Conservation (phyloP, 2,113 vertebrate genomes). For the Chunga burmeisteri region DNA sequence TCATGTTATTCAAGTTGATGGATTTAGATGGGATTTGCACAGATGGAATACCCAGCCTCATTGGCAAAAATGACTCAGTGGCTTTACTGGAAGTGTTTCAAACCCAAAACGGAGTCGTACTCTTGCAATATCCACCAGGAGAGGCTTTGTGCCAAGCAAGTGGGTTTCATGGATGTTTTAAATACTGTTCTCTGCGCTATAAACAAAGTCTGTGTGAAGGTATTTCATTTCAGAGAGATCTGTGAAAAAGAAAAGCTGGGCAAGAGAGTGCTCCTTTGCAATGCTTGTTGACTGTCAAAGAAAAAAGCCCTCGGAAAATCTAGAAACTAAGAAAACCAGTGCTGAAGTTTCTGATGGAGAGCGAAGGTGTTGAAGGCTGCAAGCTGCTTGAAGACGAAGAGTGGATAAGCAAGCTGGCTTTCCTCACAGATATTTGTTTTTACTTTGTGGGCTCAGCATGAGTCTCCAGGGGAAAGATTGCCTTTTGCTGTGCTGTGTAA, state of each 20-base stretch:
- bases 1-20: background rate
- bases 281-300: background rate
- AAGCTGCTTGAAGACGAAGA: background rate
- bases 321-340: background rate
- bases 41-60: background rate
- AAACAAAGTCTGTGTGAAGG: background rate
- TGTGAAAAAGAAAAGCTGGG: background rate
- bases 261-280: background rate
- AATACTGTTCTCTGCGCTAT: background rate
- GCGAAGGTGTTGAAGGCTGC: background rate
- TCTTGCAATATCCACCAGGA: background rate
- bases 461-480: background rate
- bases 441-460: background rate
- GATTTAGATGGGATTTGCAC: slow-evolving; percentile 17
- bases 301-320: background rate
- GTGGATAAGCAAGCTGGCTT: background rate
- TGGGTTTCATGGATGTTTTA: background rate
- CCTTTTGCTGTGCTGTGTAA: background rate
- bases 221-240: background rate
- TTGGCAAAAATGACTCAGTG: background rate
- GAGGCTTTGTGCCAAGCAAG: background rate
- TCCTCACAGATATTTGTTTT: background rate
- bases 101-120: background rate
- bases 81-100: background rate
- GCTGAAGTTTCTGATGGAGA: background rate